Conservation (phyloP, 1,140 invertebrate genomes). For the Drosophila ironensis region DNA sequence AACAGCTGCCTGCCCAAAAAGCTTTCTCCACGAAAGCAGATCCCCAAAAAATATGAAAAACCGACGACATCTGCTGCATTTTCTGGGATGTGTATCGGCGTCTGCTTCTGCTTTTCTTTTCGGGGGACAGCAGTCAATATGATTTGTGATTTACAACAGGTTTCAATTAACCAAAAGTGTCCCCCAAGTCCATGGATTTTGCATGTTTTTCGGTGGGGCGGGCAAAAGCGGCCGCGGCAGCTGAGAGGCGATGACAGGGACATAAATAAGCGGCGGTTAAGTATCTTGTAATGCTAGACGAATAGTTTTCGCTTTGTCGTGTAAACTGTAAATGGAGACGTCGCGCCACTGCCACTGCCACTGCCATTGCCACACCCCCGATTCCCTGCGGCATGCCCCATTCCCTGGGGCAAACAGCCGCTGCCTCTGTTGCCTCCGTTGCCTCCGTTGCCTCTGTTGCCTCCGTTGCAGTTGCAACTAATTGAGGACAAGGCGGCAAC, state of each 20-base stretch:
- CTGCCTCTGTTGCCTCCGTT: slow-evolving; percentile 9
- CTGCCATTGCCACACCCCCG: neutral
- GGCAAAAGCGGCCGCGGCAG: slow-evolving; percentile 3
- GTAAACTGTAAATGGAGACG: slow-evolving; percentile 37
- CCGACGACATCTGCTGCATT: slow-evolving; percentile 28
- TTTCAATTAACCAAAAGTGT: slow-evolving; percentile 43
- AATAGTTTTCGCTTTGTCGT: slow-evolving; percentile 29
- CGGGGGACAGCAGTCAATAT: slow-evolving; percentile 20
- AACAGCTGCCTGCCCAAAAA: slow-evolving; percentile 6
- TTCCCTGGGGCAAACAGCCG: slow-evolving; percentile 38
- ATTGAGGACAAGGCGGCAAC: slow-evolving; percentile 41
- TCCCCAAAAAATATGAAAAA: slow-evolving; percentile 23
- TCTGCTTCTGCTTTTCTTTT: neutral
- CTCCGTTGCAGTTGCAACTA: slow-evolving; percentile 36
- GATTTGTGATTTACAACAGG: slow-evolving; percentile 50
- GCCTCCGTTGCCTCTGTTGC: slow-evolving; percentile 15
- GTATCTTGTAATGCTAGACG: slow-evolving; percentile 47
- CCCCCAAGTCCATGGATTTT: slow-evolving; percentile 25
- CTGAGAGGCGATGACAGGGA: slow-evolving; percentile 43
- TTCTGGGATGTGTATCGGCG: too few relatives aligned
- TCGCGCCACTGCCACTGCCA: slow-evolving; percentile 1
- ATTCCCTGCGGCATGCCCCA: neutral
- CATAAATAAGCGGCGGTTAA: slow-evolving; percentile 46
- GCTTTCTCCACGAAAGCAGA: neutral
- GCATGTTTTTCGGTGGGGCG: slow-evolving; percentile 7